Conservation (phyloP, 2,797 vertebrate species). For the Chiroxiphia lanceolata region DNA sequence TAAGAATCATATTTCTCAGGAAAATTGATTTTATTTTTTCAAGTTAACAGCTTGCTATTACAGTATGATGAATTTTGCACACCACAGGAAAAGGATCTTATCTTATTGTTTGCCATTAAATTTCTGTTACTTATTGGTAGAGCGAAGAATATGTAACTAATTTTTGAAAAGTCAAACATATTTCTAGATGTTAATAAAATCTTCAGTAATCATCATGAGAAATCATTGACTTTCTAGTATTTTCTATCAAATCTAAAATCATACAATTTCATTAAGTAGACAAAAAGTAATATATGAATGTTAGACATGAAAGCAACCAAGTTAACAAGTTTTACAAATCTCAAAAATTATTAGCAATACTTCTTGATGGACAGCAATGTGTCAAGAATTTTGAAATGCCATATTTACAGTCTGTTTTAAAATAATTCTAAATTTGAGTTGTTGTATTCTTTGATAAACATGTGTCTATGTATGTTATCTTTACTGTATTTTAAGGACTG, state of each 20-base stretch:
- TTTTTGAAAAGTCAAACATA: not conserved
- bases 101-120: not conserved
- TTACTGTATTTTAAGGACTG: not conserved
- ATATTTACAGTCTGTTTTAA: not conserved
- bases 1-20: not conserved
- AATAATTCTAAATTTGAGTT: not conserved
- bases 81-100: not conserved
- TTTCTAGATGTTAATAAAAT: not conserved
- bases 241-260: not conserved
- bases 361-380: not conserved
- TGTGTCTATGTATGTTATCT: accelerated
- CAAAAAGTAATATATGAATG: not conserved
- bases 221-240: not conserved
- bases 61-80: not conserved
- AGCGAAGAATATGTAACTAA: not conserved
- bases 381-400: not conserved
- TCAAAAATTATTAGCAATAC: not conserved
- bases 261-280: not conserved
- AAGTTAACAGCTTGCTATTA: not conserved
- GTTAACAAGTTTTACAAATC: not conserved
- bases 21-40: not conserved
- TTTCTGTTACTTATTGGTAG: not conserved
- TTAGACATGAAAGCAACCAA: not conserved
- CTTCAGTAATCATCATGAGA: not conserved
- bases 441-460: not conserved